Evolutionary conservation across 2,888 invertebrate species (phyloP), one percentile per base, ranked within the genome.

Genomic region (Cephus rjabovi): DNA sequence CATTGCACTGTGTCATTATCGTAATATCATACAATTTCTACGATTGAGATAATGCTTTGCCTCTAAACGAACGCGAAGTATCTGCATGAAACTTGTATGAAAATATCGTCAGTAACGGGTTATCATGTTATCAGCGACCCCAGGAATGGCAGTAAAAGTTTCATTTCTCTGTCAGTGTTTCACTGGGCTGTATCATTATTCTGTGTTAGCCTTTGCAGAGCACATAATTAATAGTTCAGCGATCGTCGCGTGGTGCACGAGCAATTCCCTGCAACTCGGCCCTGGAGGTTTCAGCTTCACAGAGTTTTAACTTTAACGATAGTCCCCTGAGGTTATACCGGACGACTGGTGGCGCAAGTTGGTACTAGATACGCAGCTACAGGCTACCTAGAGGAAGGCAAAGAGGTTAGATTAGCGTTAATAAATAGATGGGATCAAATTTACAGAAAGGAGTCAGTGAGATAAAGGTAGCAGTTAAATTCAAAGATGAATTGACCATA

Each of bases 291-390:
- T 56, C 56, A 71, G 71, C 71, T 31, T 71, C 31, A 31, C 34
- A 71, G 31, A 71, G 71, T 71, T 71, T 71, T 71, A 71, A 71
- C 71, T 71, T 71, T 71, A 71, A 71, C 71, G 71, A 34, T 71
- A 33, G 6, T 31, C 71, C 71, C 71, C 31, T 34, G 71, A 34
- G 71, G 71, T 31, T 31, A 71, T 71, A 71, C 71, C 71, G 71
- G 71, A 71, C 34, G 71, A 34, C 34, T 71, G 33, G 12, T 34
- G 71, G 71, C 23, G 56, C 23, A 56, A 56, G 56, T 56, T 56
- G 23, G 56, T 56, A 56, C 56, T 56, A 23, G 56, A 56, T 56
- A 56, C 56, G 56, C 23, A 56, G 56, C 56, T 56, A 56, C 56
- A 6, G 9, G 23, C 23, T 56, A 23, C 56, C 56, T 23, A 9